Conservation (phyloP, 2,888 invertebrate genomes). For the Spatulosminthurus flaviceps region DNA sequence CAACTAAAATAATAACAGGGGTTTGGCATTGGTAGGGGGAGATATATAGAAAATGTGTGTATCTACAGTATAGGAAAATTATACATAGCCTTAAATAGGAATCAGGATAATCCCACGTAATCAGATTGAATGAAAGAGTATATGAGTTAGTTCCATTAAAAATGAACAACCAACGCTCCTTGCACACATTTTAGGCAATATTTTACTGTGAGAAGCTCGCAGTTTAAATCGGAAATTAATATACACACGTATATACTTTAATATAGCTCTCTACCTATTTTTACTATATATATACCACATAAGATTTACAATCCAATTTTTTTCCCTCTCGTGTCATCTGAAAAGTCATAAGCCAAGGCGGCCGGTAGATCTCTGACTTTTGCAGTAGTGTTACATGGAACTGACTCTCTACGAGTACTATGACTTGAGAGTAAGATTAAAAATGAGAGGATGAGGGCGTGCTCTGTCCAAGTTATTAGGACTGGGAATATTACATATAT, state of each 20-base stretch:
- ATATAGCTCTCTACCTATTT: no score
- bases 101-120: not conserved
- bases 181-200: no score
- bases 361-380: not conserved
- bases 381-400: not conserved
- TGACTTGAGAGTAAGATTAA: no score
- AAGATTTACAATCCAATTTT: not conserved
- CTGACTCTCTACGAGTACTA: no score
- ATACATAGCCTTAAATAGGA: not conserved
- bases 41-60: no score
- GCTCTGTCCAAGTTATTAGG: not conserved
- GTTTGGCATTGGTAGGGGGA: no score
- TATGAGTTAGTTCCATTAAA: not conserved
- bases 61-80: not conserved
- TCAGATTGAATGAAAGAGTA: constrained; percentile 11
- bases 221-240: no score
- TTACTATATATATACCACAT: no score
- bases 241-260: no score
- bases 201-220: no score
- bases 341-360: constrained; percentile 18
- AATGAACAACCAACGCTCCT: no score
- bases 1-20: no score
- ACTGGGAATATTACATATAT: not conserved
- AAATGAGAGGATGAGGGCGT: constrained; percentile 28
- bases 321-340: not conserved